Conservation (phyloP, 2,888 invertebrate genomes). For the Lasioglossum calceatum region DNA sequence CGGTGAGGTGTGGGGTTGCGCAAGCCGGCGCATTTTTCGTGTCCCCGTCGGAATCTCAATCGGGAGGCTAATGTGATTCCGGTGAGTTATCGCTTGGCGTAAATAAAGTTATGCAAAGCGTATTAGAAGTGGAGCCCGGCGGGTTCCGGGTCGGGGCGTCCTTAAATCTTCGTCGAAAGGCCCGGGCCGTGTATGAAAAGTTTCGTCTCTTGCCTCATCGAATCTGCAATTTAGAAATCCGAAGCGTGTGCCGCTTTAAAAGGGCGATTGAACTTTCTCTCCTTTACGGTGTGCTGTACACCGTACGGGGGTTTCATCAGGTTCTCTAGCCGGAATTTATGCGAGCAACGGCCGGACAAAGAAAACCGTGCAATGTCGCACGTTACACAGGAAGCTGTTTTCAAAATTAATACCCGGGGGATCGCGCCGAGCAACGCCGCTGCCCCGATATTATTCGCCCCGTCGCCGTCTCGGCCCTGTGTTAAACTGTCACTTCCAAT, state of each 20-base stretch:
- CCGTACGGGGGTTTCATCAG: constrained; percentile 43
- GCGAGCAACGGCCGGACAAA: constrained; percentile 22
- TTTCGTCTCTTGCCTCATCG: constrained; percentile 50
- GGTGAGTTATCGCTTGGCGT: constrained; percentile 44
- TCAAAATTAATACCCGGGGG: constrained; percentile 30
- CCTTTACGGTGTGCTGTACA: constrained; percentile 50
- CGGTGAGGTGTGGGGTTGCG: not conserved
- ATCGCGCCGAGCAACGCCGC: constrained; percentile 12
- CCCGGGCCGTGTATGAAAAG: constrained; percentile 40
- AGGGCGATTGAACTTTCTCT: constrained; percentile 59
- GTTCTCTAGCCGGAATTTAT: constrained; percentile 39
- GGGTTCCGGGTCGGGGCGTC: constrained; percentile 12
- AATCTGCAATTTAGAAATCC: constrained; percentile 56
- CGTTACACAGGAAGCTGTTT: not conserved
- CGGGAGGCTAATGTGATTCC: constrained; percentile 19
- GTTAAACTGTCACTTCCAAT: constrained; percentile 55
- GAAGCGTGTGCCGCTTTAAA: constrained; percentile 43
- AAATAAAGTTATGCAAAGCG: constrained; percentile 53
- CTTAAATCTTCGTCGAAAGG: constrained; percentile 42
- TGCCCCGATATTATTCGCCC: not conserved
- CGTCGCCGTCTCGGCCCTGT: constrained; percentile 17
- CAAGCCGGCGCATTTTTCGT: not conserved
- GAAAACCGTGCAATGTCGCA: constrained; percentile 22
- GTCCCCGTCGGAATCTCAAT: constrained; percentile 15
- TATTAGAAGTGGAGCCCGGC: constrained; percentile 40